Evolutionary conservation across 2,113 vertebrate genomes (phyloP).

Genomic region (Condylura cristata): DNA sequence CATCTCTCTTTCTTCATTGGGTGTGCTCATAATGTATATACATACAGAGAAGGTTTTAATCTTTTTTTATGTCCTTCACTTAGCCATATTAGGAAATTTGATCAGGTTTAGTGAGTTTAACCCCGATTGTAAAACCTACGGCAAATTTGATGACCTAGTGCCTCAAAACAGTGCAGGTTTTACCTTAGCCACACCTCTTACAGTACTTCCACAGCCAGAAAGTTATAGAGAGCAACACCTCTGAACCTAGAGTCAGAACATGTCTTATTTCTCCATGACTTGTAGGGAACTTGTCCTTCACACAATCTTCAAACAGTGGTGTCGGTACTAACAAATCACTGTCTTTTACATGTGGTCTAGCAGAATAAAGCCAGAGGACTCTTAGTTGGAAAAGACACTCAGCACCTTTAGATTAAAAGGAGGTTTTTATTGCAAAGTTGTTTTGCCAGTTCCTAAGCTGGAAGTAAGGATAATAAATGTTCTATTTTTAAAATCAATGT

Average conservation of each 20-base stretch:
- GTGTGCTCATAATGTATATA: not conserved
- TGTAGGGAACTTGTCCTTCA: not conserved
- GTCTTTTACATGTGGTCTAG: not conserved
- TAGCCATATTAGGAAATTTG: not conserved
- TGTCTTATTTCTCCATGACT: not conserved
- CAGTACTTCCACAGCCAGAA: not conserved
- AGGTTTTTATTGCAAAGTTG: not conserved
- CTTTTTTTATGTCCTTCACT: not conserved
- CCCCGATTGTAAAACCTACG: not conserved
- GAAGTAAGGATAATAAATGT: not conserved
- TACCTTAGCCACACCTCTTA: not conserved
- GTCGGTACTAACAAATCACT: not conserved
- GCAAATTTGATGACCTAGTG: not conserved
- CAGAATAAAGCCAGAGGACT: not conserved
- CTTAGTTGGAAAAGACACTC: not conserved
- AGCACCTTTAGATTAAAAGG: not conserved
- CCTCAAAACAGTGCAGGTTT: not conserved
- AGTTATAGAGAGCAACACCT: not conserved
- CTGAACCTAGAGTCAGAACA: not conserved
- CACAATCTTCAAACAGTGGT: not conserved
- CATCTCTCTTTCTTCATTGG: conserved; percentile 2
- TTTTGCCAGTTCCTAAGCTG: not conserved
- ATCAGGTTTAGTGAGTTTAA: not conserved
- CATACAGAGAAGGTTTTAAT: not conserved
- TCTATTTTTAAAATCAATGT: not conserved